phyloP scores from a whole-genome alignment of 1,140 invertebrate species.

The Trichonephila inaurata region DNA sequence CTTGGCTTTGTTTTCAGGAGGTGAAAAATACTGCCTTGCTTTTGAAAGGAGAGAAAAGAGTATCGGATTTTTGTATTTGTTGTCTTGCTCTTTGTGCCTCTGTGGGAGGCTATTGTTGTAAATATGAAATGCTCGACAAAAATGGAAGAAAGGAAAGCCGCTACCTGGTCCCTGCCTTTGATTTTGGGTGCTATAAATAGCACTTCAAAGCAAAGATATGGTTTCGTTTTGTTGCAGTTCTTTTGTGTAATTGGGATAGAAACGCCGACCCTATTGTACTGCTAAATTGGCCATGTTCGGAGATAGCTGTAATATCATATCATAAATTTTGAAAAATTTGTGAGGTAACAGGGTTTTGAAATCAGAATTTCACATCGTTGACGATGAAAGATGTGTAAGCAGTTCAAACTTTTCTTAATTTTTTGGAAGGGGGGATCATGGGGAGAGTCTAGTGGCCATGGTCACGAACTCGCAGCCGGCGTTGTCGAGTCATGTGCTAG shows the following conservation, averaged over 20 bases:
- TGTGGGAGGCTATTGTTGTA: constrained; percentile 12
- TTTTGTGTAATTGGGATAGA: background rate
- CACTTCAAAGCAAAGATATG: background rate
- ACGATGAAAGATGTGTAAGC: too few species aligned
- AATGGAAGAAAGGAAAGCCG: background rate
- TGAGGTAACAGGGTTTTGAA: too few species aligned
- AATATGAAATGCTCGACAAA: constrained; percentile 18
- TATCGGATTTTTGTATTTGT: constrained; percentile 17
- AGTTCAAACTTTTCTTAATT: too few species aligned
- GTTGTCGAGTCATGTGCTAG: too few species aligned
- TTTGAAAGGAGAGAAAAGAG: constrained; percentile 33
- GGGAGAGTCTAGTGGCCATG: too few species aligned
- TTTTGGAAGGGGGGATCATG: too few species aligned
- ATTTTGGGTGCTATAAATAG: background rate
- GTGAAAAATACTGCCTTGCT: constrained; percentile 27
- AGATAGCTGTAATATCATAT: too few species aligned
- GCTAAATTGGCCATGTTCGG: background rate
- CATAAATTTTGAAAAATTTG: too few species aligned
- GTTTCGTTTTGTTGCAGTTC: background rate
- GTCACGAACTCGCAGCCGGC: too few species aligned
- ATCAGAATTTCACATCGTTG: too few species aligned
- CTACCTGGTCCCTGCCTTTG: background rate
- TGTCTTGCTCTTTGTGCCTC: constrained; percentile 7
- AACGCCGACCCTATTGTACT: background rate
- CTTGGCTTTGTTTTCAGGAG: constrained; percentile 27